phyloP scores from a whole-genome alignment of 2,113 vertebrate genomes.

The Salvelinus namaycush region DNA sequence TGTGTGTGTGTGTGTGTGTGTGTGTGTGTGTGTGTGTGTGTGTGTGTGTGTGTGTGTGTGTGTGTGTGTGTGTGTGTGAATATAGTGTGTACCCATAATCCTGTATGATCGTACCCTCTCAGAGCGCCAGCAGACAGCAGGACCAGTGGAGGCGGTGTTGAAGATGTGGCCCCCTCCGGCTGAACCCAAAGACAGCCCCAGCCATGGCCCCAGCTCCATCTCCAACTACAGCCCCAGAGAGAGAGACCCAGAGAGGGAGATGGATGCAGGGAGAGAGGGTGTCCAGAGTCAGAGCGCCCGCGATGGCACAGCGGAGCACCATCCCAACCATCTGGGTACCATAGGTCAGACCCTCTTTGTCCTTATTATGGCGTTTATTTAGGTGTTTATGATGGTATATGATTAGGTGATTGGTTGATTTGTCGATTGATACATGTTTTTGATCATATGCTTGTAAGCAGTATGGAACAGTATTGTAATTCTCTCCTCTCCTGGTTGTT shows the following conservation, averaged over 20 bases:
- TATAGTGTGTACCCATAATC: not conserved
- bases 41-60: not conserved
- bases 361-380: too few species aligned
- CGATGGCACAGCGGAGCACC: conserved; percentile 27
- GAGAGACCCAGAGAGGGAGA: conserved; percentile 30
- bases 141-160: conserved; percentile 63
- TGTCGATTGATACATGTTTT: too few species aligned
- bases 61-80: not conserved
- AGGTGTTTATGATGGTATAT: not conserved
- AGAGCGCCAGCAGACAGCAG: conserved; percentile 34
- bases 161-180: conserved; percentile 79
- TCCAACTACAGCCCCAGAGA: too few species aligned
- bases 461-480: too few species aligned
- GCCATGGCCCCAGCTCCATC: not conserved
- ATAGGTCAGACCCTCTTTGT: conserved; percentile 49
- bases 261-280: conserved; percentile 32
- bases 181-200: conserved; percentile 47
- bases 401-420: too few species aligned
- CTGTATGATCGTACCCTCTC: not conserved
- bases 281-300: conserved; percentile 14
- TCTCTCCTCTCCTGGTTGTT: too few species aligned
- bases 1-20: not conserved
- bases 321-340: conserved; percentile 9
- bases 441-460: too few species aligned
- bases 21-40: not conserved